A percentile compares a stretch with the other conserved stretches of the same genome.
Evolutionary conservation across 2,797 vertebrate species (phyloP).

Genomic region (Fistularia tabacaria): DNA sequence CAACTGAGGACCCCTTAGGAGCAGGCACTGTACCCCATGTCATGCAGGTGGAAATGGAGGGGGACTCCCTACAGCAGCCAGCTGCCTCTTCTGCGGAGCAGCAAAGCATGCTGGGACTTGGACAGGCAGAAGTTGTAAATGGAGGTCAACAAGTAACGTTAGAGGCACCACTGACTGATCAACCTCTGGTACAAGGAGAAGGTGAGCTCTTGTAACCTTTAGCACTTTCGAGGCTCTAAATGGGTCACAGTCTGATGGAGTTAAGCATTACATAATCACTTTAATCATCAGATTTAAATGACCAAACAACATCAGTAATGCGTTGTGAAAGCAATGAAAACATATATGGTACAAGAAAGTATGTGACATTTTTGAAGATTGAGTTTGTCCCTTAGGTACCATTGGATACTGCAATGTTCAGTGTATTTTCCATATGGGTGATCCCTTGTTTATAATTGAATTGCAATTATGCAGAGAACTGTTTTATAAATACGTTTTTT

Average conservation of each 20-base stretch:
- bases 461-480: too few relatives aligned
- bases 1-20: conserved; percentile 77
- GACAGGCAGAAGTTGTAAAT: conserved; percentile 81
- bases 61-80: conserved; percentile 75
- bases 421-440: too few relatives aligned
- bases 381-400: too few relatives aligned
- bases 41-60: conserved; percentile 86
- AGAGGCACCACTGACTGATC: conserved; percentile 78
- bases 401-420: too few relatives aligned
- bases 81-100: conserved; percentile 69
- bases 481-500: too few relatives aligned
- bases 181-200: conserved; percentile 83
- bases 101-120: conserved; percentile 84
- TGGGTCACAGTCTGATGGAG: background rate
- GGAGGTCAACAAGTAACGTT: conserved; percentile 80
- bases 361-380: too few relatives aligned
- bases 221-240: too few relatives aligned
- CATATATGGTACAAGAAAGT: too few relatives aligned
- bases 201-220: conserved; percentile 66
- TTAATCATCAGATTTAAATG: too few relatives aligned
- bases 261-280: background rate
- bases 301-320: too few relatives aligned
- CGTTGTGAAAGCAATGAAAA: too few relatives aligned
- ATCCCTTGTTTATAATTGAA: too few relatives aligned
- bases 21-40: conserved; percentile 77